A percentile compares a stretch with the other conserved stretches of the same genome.
phyloP scores from a whole-genome alignment of 1,140 invertebrate species.

The Cephus cinctus region DNA sequence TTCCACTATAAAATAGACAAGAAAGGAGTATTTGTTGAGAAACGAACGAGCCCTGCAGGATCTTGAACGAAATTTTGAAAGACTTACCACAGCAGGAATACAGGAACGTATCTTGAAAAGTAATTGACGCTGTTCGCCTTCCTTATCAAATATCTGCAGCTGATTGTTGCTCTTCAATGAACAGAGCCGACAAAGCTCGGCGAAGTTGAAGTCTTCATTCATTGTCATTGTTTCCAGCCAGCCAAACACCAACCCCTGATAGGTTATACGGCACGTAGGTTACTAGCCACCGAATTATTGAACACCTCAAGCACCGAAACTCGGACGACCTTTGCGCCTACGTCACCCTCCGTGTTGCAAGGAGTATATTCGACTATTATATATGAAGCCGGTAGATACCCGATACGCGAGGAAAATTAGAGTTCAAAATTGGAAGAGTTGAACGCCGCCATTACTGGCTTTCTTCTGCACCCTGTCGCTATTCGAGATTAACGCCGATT shows the following conservation, averaged over 20 bases:
- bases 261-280: slow-evolving; percentile 30
- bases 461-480: slow-evolving; percentile 6
- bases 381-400: background rate
- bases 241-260: slow-evolving; percentile 18
- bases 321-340: background rate
- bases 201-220: slow-evolving; percentile 67
- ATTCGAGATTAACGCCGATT: background rate
- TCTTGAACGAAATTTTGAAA: background rate
- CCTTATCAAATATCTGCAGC: slow-evolving; percentile 69
- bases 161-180: slow-evolving; percentile 64
- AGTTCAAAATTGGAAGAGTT: slow-evolving; percentile 22
- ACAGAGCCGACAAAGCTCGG: slow-evolving; percentile 68
- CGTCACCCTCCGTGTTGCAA: background rate
- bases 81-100: slow-evolving; percentile 64
- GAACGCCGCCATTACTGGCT: slow-evolving; percentile 24
- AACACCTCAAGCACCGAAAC: background rate
- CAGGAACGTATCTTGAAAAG: slow-evolving; percentile 68
- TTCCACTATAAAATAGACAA: too few relatives aligned
- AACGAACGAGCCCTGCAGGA: too few relatives aligned
- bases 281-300: too few relatives aligned
- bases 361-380: background rate
- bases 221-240: slow-evolving; percentile 57
- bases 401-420: slow-evolving; percentile 14
- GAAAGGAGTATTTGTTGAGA: too few relatives aligned
- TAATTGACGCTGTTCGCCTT: slow-evolving; percentile 67